phyloP scores from a whole-genome alignment of 2,888 invertebrate genomes.

The Sminthurinus aureus region DNA sequence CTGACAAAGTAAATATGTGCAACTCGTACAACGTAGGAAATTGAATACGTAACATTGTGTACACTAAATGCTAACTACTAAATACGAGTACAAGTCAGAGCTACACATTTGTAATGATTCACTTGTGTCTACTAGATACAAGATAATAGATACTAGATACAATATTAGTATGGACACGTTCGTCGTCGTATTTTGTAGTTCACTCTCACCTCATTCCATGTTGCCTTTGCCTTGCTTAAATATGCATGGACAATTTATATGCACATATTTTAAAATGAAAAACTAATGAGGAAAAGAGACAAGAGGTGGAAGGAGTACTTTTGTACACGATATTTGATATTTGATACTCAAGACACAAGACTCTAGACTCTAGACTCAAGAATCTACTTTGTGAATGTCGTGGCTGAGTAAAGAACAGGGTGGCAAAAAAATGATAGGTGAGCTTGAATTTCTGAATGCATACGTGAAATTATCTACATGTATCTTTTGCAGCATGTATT shows the following conservation, averaged over 20 bases:
- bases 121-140: too few species aligned
- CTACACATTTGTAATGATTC: too few species aligned
- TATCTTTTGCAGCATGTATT: neutral
- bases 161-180: too few species aligned
- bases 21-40: too few species aligned
- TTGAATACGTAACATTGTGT: too few species aligned
- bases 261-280: conserved; percentile 27
- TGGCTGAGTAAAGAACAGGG: neutral
- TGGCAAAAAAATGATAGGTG: neutral
- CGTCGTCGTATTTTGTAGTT: too few species aligned
- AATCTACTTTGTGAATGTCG: neutral
- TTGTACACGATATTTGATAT: neutral
- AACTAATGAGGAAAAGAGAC: conserved; percentile 15
- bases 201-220: too few species aligned
- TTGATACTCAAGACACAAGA: neutral
- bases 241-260: conserved; percentile 34
- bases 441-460: neutral
- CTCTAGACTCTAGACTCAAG: too few species aligned
- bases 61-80: too few species aligned
- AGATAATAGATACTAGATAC: too few species aligned
- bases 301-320: neutral
- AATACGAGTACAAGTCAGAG: too few species aligned
- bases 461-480: neutral
- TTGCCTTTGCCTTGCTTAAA: neutral
- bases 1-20: too few species aligned